Evolutionary conservation across 2,888 invertebrate species (phyloP).

Genomic region (Nycteola revayana): DNA sequence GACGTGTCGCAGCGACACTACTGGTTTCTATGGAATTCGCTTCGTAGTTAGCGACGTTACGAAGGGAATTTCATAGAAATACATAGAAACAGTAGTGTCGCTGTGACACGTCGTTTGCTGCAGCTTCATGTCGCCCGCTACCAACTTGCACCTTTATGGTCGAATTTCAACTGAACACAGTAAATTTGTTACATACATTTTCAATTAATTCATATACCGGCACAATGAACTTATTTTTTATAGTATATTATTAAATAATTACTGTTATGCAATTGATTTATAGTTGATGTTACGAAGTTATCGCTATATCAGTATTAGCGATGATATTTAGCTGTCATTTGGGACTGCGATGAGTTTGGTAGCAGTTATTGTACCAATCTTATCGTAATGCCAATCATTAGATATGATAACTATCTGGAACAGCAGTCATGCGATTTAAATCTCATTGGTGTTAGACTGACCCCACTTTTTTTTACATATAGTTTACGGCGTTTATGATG

Average conservation of each 20-base stretch:
- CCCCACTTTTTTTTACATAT: too few species aligned
- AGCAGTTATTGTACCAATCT: background rate
- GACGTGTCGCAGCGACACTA: too few species aligned
- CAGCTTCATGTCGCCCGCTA: too few species aligned
- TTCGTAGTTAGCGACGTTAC: too few species aligned
- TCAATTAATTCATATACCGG: conserved; percentile 37
- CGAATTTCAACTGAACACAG: too few species aligned
- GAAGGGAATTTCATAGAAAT: too few species aligned
- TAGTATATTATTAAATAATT: conserved; percentile 48
- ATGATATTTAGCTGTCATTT: conserved; percentile 45
- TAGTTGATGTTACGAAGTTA: conserved; percentile 34
- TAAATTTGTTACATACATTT: too few species aligned
- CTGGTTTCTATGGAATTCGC: too few species aligned
- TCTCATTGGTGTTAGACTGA: conserved; percentile 19
- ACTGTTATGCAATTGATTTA: conserved; percentile 50
- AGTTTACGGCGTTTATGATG: too few species aligned
- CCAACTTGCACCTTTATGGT: too few species aligned
- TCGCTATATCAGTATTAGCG: conserved; percentile 41
- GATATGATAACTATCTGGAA: conserved; percentile 30
- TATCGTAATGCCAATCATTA: conserved; percentile 33
- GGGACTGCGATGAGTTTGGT: background rate
- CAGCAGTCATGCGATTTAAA: conserved; percentile 21
- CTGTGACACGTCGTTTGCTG: too few species aligned
- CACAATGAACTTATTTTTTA: conserved; percentile 41
- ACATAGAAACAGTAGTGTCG: too few species aligned